These are phyloP conservation scores for Phymorhynchus buccinoides DNA, from an alignment of 1,140 invertebrate species.

Conservation along the genomic window DNA sequence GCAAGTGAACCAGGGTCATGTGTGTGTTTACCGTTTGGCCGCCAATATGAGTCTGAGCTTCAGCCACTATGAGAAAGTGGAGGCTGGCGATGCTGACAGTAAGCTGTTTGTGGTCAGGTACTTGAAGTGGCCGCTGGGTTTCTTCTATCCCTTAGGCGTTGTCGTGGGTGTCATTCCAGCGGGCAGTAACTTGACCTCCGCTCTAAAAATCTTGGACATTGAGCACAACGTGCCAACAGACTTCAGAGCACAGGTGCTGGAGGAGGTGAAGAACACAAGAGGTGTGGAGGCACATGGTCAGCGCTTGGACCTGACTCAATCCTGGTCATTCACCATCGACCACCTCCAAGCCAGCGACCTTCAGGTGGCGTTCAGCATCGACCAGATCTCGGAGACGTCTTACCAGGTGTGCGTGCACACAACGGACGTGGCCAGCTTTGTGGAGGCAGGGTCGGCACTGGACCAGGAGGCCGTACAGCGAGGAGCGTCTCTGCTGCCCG, in stretches of 20 bases:
- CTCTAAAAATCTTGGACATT: constrained; percentile 57
- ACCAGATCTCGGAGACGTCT: constrained; percentile 52
- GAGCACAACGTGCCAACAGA: constrained; percentile 56
- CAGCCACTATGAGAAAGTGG: constrained; percentile 59
- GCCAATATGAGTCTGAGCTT: constrained; percentile 53
- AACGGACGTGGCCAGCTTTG: constrained; percentile 69
- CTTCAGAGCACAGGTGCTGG: constrained; percentile 42
- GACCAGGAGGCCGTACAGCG: constrained; percentile 67
- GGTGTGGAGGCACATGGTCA: constrained; percentile 69
- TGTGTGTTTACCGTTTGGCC: constrained; percentile 62
- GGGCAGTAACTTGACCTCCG: constrained; percentile 51
- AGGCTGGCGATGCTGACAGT: constrained; percentile 41
- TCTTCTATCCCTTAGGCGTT: constrained; percentile 62
- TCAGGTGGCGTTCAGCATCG: constrained; percentile 92
- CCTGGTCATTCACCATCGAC: constrained; percentile 94
- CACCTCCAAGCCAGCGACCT: constrained; percentile 97
- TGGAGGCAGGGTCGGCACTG: constrained; percentile 59
- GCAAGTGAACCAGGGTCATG: constrained; percentile 49
- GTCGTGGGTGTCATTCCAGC: constrained; percentile 61
- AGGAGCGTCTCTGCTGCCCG: constrained; percentile 59
- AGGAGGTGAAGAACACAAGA: constrained; percentile 44
- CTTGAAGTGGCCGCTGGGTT: constrained; percentile 61
- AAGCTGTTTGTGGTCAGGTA: constrained; percentile 69
- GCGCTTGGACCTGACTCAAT: constrained; percentile 77
- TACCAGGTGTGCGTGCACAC: constrained; percentile 68